Evolutionary conservation across 92 coral and sea anemone species (phyloP), one percentile per base, ranked within the genome.

Genomic region (Paragorgia papillata): DNA sequence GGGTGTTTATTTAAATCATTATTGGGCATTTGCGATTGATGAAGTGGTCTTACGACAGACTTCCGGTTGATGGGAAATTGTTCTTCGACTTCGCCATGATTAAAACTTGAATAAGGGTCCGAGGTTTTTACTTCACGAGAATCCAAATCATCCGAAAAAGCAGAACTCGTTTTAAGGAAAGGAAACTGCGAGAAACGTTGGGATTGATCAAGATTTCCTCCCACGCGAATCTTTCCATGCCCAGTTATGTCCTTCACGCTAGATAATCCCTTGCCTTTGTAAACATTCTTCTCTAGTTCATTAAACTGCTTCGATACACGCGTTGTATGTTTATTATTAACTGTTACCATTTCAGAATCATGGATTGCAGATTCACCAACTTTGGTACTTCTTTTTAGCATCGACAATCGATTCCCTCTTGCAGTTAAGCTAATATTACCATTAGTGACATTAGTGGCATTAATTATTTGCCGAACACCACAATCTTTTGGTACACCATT

Each of bases 401-500:
- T 15, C 15, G n/a, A 15, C 7, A 46, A n/a, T 46, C 15, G 14
- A 6, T 15, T n/a, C 7, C 15, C 15, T 46, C n/a, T 7, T 2
- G 7, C n/a, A 46, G 6, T 10, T 4, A 37, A 10, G 10, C 43
- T 37, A 37, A 37, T 37, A 37, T 46, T 46, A 7, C 53, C 14
- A 7, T 25, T 20, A 3, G 88, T 67, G 28, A 69, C 40, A 31
- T 80, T 88, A 20, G 74, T 64, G 53, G 69, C 69, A 51, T 69
- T 80, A 22, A 91, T 41, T n/a, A n/a, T n/a, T 74, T 18, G 26
- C 49, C n/a, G 27, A 35, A 51, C 64, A 51, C 43, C 53, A 31
- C 78, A 71, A 20, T 53, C 64, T 17, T 55, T 54, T 10, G 97
- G 97, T 0, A 93, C 92, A 33, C 87, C 88, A 10, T 92, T 90